phyloP scores from a whole-genome alignment of 1,140 invertebrate genomes.

The Zaprionus africanus region DNA sequence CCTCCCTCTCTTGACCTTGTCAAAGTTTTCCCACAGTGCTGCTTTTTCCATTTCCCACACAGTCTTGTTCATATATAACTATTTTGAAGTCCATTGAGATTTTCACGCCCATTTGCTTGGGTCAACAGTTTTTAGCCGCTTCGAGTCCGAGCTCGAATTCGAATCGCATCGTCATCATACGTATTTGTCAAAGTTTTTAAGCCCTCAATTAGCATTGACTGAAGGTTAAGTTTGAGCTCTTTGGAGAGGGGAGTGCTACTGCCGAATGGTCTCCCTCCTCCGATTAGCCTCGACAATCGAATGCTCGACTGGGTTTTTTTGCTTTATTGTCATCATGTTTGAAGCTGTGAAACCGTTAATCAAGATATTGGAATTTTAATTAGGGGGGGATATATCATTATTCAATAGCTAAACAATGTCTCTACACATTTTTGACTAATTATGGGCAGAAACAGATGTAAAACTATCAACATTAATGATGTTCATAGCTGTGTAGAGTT shows the following conservation, averaged over 20 bases:
- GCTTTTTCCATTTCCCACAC: conserved; percentile 53
- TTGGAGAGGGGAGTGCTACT: not conserved
- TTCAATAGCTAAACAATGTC: not conserved
- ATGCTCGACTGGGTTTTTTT: not conserved
- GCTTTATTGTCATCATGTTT: conserved; percentile 2
- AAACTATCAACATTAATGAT: no score
- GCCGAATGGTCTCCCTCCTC: not conserved
- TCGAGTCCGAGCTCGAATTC: not conserved
- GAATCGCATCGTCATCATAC: not conserved
- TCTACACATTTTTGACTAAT: not conserved
- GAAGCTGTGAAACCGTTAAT: conserved; percentile 6
- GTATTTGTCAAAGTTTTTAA: conserved; percentile 50
- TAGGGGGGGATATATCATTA: not conserved
- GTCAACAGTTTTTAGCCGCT: conserved; percentile 32
- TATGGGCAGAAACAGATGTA: not conserved
- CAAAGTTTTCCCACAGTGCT: conserved; percentile 13
- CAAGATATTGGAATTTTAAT: not conserved
- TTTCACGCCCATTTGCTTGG: conserved; percentile 55
- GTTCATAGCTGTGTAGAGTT: no score
- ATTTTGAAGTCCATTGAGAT: conserved; percentile 22
- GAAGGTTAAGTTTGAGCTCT: not conserved
- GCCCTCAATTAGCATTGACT: conserved; percentile 55
- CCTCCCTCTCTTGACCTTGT: conserved; percentile 15
- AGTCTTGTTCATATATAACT: conserved; percentile 13
- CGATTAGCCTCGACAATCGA: not conserved